These are phyloP conservation scores for Smittia sp. DNA, from an alignment of 2,888 invertebrate genomes.

Conservation along the genomic window DNA sequence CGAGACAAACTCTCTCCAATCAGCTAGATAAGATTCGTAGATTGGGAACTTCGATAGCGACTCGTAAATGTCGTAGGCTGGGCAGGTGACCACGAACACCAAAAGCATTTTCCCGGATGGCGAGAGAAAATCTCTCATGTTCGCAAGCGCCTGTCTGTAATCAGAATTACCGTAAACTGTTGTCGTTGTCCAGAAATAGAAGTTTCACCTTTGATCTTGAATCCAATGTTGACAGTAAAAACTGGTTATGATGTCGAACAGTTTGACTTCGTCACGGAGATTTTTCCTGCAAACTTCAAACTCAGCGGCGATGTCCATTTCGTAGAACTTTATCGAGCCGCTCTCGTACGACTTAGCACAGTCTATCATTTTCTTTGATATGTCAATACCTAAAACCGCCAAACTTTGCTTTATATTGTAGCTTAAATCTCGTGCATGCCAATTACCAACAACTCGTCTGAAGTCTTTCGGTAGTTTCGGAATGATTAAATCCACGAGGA, in stretches of 20 bases:
- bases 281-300: background rate
- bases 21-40: too few relatives aligned
- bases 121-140: too few relatives aligned
- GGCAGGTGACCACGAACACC: too few relatives aligned
- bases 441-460: constrained; percentile 54
- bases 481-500: constrained; percentile 62
- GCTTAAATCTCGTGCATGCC: too few relatives aligned
- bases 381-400: constrained; percentile 73
- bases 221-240: constrained; percentile 82
- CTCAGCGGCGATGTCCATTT: constrained; percentile 42
- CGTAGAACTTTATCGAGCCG: constrained; percentile 55
- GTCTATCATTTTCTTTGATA: constrained; percentile 68
- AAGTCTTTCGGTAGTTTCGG: constrained; percentile 61
- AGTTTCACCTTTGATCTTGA: constrained; percentile 64
- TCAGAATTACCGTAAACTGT: background rate
- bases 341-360: constrained; percentile 60
- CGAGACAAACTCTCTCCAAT: too few relatives aligned
- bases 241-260: constrained; percentile 68
- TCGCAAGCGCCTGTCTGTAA: background rate
- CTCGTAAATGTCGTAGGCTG: too few relatives aligned
- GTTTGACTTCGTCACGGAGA: background rate
- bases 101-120: too few relatives aligned
- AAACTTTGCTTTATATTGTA: too few relatives aligned
- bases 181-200: background rate
- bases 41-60: too few relatives aligned